These are phyloP conservation scores for Cygnus buccinator DNA, from an alignment of 2,113 vertebrate genomes.

Conservation along the genomic window DNA sequence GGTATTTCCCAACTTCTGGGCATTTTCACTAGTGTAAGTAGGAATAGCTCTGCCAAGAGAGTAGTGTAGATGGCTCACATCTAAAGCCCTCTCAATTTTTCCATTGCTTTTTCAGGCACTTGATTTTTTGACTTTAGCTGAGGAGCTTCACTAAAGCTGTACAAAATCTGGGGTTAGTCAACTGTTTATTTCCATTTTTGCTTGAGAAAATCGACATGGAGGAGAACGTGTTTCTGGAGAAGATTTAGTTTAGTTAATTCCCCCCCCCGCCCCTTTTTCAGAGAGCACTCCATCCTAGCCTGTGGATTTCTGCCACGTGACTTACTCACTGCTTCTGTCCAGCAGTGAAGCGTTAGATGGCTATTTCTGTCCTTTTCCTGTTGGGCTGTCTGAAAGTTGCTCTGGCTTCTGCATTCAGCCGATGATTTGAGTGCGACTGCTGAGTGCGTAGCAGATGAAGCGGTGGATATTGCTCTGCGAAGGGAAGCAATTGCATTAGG, in stretches of 20 bases:
- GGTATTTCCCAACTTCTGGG: background rate
- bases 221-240: background rate
- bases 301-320: background rate
- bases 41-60: background rate
- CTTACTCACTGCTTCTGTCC: background rate
- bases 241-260: background rate
- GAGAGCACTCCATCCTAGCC: background rate
- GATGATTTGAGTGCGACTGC: rapidly evolving
- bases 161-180: background rate
- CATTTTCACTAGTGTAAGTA: background rate
- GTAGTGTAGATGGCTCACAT: background rate
- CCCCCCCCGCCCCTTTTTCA: background rate
- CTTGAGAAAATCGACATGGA: background rate
- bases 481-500: background rate
- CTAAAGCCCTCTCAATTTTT: background rate
- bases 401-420: background rate
- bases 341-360: background rate
- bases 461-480: background rate
- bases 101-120: background rate
- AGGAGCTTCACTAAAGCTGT: background rate
- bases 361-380: background rate
- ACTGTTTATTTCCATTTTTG: background rate
- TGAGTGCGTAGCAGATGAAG: background rate
- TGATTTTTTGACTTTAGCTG: background rate
- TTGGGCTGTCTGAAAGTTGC: background rate